Base-by-base conservation (phyloP, 2,113 vertebrate genomes). In the Datnioides undecimradiatus region DNA sequence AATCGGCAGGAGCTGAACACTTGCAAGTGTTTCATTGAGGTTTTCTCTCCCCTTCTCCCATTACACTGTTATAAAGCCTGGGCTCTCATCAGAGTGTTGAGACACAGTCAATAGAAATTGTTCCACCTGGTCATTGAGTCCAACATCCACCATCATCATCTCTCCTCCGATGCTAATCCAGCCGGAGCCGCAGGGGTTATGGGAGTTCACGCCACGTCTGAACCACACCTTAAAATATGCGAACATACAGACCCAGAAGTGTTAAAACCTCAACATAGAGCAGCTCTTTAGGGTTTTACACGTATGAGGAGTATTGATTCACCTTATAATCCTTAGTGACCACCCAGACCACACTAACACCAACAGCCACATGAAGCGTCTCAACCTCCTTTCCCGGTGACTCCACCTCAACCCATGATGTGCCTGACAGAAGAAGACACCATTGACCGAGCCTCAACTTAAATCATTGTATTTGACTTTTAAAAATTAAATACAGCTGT, bases 141-240 rank as follows among this genome's bases (percentile, higher is more conserved):
- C 98, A 5, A 99, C 96, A 2, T 96, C 95, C 82, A 99, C 93
- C 97, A 97, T 97, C 88, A 95, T 92, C 97, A 99, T 97, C 82
- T 99, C 97, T 55, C 97, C 97, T 27, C 97, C 96, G 92, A 99
- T 96, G 91, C 96, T 95, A 69, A 99, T 97, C 98, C 98, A 99
- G 84, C 97, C 96, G 13, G 97, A 97, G 63, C 98, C 98, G 63
- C 96, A 95, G 33, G 97, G 97, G 63, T 97, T 99, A 90, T 99
- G 96, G 0, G 98, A 99, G 85, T 96, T 98, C 70, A 99, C 95
- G 0, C 98, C 98, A 85, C 98, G 96, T 89, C 98, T 94, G 92
- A 99, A 99, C 98, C 98, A 99, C 38, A 99, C 97, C 98, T 99
- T 73, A 19, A 88, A 10, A 66, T 76, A 80, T 62, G 86, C 2